Base-by-base conservation (phyloP, 1,140 invertebrate species). In the Drosophila funebris region DNA sequence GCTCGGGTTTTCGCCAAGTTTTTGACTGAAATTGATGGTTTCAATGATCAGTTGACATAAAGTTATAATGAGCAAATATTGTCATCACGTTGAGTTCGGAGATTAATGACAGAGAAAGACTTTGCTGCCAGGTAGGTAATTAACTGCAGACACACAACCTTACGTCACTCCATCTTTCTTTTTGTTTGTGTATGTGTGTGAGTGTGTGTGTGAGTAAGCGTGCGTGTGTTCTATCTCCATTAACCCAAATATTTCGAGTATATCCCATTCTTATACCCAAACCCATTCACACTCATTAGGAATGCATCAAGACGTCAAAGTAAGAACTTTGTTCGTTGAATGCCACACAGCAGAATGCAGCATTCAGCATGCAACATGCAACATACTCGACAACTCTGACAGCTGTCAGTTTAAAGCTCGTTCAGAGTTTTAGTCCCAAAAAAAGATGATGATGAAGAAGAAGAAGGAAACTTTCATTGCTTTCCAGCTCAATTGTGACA, bases 1-100 rank as follows among this genome's bases (percentile, higher is more conserved):
- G 37, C 36, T 24, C 31, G 20, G 7, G 13, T 22, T 60, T 58
- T 43, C n/a, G 6, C 1, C 1, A 36, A 44, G 13, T 13, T 43
- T 44, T 33, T 54, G 62, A 50, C 27, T 64, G 39, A 64, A 64
- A 64, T 64, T 64, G 27, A 64, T 64, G 48, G 50, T 54, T 64
- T 64, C 41, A 61, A 24, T 62, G 46, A 63, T 52, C 60, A 63
- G 46, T 63, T 52, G 60, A 52, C 60, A 63, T 52, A 52, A 63
- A 63, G 60, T 63, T 63, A 63, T 63, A 63, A 63, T 63, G 60
- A 63, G 46, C 36, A 63, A 53, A 63, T 63, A 52, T 63, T 63
- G 60, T 63, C 60, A 63, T 29, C 58, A 33, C 58, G 31, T 20
- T 27, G 31, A 11, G 29, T 37, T 14, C 14, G 13, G 11, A 63